Percentiles rank a stretch among this genome's conserved stretches.
These are phyloP conservation scores for Cordylochernes scorpioides DNA, from an alignment of 2,888 invertebrate species.

Conservation along the genomic window DNA sequence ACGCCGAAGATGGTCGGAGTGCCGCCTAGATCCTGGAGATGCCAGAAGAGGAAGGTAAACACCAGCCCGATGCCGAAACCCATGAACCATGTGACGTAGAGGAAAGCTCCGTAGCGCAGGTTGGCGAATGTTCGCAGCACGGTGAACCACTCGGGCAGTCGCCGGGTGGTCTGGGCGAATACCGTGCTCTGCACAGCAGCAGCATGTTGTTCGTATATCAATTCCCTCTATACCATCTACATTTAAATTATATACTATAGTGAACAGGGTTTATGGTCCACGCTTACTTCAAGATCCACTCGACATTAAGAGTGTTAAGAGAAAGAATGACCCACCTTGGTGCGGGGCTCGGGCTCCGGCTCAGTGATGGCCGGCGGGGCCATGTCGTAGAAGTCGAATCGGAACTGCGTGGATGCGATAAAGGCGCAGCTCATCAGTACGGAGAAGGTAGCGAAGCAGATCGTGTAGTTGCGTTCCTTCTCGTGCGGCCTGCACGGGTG, in stretches of 20 bases:
- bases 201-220: too few species aligned
- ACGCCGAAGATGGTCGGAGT: conserved; percentile 90
- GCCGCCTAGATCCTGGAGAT: conserved; percentile 59
- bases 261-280: too few species aligned
- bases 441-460: conserved; percentile 91
- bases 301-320: too few species aligned
- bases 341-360: too few species aligned
- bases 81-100: conserved; percentile 96
- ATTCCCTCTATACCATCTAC: too few species aligned
- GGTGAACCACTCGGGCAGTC: conserved; percentile 78
- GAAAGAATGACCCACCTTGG: too few species aligned
- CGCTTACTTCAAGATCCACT: too few species aligned
- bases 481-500: conserved; percentile 51
- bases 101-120: conserved; percentile 63
- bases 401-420: conserved; percentile 63
- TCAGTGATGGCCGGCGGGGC: too few species aligned
- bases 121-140: conserved; percentile 69
- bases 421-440: conserved; percentile 85
- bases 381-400: conserved; percentile 26
- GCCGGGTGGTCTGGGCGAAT: conserved; percentile 64
- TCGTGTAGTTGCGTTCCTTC: conserved; percentile 88
- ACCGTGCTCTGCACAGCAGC: conserved; percentile 44
- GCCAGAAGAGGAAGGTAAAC: conserved; percentile 55
- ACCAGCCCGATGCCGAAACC: conserved; percentile 95
- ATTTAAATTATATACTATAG: too few species aligned